Evolutionary conservation across 2,888 invertebrate genomes (phyloP), one percentile per base, ranked within the genome.

Genomic region (Folsomia manolachei): DNA sequence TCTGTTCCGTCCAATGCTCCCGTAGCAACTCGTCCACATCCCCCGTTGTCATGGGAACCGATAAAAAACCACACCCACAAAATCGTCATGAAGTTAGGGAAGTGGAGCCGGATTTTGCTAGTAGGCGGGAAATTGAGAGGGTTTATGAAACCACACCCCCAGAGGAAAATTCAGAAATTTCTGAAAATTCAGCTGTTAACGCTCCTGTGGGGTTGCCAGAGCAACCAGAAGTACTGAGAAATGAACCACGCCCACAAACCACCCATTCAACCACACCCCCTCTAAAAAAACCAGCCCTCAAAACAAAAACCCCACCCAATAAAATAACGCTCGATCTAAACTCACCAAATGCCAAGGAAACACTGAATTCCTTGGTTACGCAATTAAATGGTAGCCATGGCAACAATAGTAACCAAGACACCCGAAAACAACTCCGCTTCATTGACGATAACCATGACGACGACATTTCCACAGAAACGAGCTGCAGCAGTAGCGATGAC

Each of bases 111-210:
- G 75, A 75, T 39, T 75, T 73, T 70, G 75, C 75, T 11, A 63
- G 63, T 11, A 63, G 75, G 23, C 11, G 75, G 27, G 75, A 75
- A 53, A 73, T 75, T 62, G 75, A 75, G 24, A 71, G 63, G 24
- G 19, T 9, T 2, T 19, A 62, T 1, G 62, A 62, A 2, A 21
- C 19, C n/a, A n/a, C n/a, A n/a, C n/a, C n/a, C n/a, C n/a, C n/a
- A n/a, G n/a, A n/a, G n/a, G 56, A 21, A 19, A 56, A 7, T 7
- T 7, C 7, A 19, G 56, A 19, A 7, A 19, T 4, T 14, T 14
- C 7, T 7, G n/a, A 4, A 56, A 56, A 19, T 19, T 14, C 11
- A 18, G 27, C 27, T 7, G 63, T 27, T 2, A 11, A 62, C 25
- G 62, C 62, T 2, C 62, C 62, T 2, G 24, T 62, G 2, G 62